Conservation (phyloP, 2,888 invertebrate species). For the Coelogynopora nodosa region DNA sequence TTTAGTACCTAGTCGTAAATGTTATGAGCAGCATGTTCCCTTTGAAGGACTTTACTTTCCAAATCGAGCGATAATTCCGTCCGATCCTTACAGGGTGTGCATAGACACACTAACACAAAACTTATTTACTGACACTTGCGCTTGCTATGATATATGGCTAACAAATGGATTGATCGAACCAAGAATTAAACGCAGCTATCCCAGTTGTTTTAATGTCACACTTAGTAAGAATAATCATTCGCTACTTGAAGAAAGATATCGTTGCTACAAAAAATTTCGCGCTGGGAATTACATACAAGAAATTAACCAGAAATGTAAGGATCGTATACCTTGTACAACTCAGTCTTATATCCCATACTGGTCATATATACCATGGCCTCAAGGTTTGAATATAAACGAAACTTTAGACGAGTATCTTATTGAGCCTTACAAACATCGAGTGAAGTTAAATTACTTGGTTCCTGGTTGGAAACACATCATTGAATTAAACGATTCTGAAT, state of each 20-base stretch:
- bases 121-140: neutral
- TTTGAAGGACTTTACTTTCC: neutral
- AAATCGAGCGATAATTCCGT: neutral
- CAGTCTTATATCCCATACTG: neutral
- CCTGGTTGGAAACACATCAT: neutral
- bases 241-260: neutral
- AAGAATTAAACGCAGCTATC: neutral
- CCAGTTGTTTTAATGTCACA: neutral
- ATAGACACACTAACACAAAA: neutral
- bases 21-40: neutral
- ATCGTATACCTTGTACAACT: neutral
- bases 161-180: neutral
- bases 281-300: neutral
- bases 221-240: neutral
- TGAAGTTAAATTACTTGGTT: neutral
- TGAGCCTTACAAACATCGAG: neutral
- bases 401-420: neutral
- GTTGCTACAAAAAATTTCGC: neutral
- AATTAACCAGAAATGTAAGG: neutral
- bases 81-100: neutral
- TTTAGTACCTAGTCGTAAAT: neutral
- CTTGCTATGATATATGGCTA: neutral
- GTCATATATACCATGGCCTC: neutral
- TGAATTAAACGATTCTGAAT: neutral
- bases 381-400: neutral